Evolutionary conservation across 1,140 invertebrate species (phyloP).

Genomic region (Ladona fulva): DNA sequence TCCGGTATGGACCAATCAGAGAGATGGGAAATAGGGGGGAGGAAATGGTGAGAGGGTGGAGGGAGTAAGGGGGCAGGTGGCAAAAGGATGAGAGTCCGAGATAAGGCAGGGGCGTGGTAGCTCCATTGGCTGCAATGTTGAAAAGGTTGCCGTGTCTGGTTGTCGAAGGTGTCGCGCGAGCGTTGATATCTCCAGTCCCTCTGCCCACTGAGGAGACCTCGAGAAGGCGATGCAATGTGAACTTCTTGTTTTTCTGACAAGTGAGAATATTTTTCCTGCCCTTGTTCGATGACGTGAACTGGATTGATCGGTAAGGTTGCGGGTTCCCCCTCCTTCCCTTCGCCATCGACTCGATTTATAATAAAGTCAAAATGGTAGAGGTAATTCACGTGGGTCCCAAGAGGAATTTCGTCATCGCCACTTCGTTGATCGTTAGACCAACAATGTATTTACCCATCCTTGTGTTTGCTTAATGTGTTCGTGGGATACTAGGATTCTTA

Average conservation of each 20-base stretch:
- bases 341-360: background rate
- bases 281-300: background rate
- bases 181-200: background rate
- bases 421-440: too few relatives aligned
- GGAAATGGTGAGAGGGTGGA: background rate
- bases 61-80: background rate
- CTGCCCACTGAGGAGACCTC: background rate
- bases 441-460: too few relatives aligned
- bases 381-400: background rate
- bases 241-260: background rate
- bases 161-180: background rate
- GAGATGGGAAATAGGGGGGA: background rate
- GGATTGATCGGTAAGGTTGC: background rate
- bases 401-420: too few relatives aligned
- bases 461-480: too few relatives aligned
- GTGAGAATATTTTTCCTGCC: background rate
- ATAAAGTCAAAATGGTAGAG: background rate
- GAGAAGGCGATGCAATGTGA: background rate
- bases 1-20: background rate
- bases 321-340: background rate
- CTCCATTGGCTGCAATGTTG: slow-evolving; percentile 7
- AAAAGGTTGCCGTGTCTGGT: background rate
- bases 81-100: background rate
- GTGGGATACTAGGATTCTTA: too few relatives aligned
- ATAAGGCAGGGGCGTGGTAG: background rate